phyloP scores from a whole-genome alignment of 1,140 invertebrate species.

The Bicyclus anynana region DNA sequence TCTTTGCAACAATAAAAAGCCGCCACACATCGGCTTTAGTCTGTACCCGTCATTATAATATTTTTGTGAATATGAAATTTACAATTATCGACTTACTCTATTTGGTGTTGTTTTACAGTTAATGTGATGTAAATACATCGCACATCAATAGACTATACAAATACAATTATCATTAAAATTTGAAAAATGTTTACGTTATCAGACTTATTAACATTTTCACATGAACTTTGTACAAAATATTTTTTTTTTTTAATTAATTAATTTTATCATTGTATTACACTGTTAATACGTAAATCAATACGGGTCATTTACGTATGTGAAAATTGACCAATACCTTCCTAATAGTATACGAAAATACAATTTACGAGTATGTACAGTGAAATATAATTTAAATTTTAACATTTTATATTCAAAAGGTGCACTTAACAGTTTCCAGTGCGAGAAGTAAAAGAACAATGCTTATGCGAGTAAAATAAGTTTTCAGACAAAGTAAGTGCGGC shows the following conservation, averaged over 20 bases:
- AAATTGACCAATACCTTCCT: slow-evolving; percentile 56
- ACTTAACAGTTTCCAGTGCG: slow-evolving; percentile 15
- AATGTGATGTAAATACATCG: slow-evolving; percentile 38
- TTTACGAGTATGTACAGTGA: slow-evolving; percentile 23
- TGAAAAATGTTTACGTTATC: slow-evolving; percentile 48
- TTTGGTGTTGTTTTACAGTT: slow-evolving; percentile 72
- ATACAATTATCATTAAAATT: slow-evolving; percentile 43
- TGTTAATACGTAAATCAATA: slow-evolving; percentile 5
- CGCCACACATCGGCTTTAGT: no score
- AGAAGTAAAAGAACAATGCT: slow-evolving; percentile 26
- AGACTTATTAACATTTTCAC: slow-evolving; percentile 67
- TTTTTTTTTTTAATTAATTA: slow-evolving; percentile 36
- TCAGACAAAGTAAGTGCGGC: slow-evolving; percentile 70
- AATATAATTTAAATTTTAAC: slow-evolving; percentile 5
- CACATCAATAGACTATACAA: slow-evolving; percentile 51
- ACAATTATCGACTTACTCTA: slow-evolving; percentile 48
- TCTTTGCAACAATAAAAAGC: no score
- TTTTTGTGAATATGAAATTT: slow-evolving; percentile 38
- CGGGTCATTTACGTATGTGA: slow-evolving; percentile 55
- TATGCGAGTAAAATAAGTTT: slow-evolving; percentile 22
- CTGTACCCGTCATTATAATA: background rate
- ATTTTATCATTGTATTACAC: slow-evolving; percentile 19
- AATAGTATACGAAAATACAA: slow-evolving; percentile 18
- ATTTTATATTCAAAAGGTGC: slow-evolving; percentile 21
- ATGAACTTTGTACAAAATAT: slow-evolving; percentile 63